Evolutionary conservation across 2,888 invertebrate species (phyloP).

Genomic region (Eupithecia centaureata): DNA sequence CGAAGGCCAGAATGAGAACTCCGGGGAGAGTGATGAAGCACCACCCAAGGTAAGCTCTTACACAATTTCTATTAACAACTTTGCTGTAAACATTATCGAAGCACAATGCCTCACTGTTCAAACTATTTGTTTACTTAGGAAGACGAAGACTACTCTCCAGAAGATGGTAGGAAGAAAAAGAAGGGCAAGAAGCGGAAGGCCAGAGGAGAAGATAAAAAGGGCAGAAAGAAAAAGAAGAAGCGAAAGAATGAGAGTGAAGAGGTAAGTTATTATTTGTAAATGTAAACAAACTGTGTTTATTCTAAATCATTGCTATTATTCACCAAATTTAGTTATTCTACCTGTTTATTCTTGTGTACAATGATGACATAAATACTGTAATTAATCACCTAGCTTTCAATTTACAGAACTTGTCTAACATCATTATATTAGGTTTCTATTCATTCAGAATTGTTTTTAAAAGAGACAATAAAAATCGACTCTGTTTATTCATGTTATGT

Average conservation of each 20-base stretch:
- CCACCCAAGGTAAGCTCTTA: slow-evolving; percentile 81
- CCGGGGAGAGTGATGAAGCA: slow-evolving; percentile 89
- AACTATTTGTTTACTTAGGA: slow-evolving; percentile 77
- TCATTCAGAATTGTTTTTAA: neutral
- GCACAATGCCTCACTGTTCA: slow-evolving; percentile 18
- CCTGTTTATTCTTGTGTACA: neutral
- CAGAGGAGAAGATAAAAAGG: slow-evolving; percentile 94
- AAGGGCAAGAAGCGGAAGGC: slow-evolving; percentile 97
- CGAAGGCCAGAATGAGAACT: slow-evolving; percentile 87
- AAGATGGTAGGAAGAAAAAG: slow-evolving; percentile 93
- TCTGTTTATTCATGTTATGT: neutral
- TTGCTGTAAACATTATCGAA: slow-evolving; percentile 19
- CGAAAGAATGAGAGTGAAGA: slow-evolving; percentile 96
- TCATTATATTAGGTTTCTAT: neutral
- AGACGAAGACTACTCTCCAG: slow-evolving; percentile 94
- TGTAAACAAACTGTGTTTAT: neutral
- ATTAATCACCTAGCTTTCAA: neutral
- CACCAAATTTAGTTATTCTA: neutral
- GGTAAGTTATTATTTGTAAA: slow-evolving; percentile 57
- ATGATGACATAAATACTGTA: neutral
- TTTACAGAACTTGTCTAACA: neutral
- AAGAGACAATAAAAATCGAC: neutral
- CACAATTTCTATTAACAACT: slow-evolving; percentile 5
- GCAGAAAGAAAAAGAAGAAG: slow-evolving; percentile 97
- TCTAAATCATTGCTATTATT: neutral